phyloP scores from a whole-genome alignment of 2,113 vertebrate genomes.

The Elephas maximus region DNA sequence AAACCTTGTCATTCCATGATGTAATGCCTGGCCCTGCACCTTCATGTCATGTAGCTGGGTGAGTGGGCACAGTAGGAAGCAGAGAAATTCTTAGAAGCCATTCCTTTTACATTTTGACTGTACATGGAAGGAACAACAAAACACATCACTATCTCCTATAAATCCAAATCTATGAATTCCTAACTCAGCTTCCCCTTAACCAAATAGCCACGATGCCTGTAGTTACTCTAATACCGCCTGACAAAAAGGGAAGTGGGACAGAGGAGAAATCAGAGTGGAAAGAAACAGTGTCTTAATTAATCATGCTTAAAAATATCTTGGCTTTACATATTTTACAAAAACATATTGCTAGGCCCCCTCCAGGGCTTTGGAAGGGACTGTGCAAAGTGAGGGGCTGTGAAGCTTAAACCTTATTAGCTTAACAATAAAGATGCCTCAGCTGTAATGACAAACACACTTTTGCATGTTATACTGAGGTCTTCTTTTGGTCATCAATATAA shows the following conservation, averaged over 20 bases:
- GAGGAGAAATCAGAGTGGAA: neutral
- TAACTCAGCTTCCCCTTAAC: neutral
- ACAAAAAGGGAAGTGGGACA: neutral
- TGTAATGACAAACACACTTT: neutral
- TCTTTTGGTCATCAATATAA: neutral
- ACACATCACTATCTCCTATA: neutral
- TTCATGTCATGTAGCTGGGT: neutral
- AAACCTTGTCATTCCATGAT: neutral
- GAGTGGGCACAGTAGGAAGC: neutral
- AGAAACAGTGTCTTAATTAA: neutral
- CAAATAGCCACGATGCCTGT: neutral
- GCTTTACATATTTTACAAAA: constrained; percentile 37
- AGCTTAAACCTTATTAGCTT: neutral
- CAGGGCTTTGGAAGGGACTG: neutral
- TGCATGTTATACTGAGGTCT: neutral
- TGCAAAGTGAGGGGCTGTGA: neutral
- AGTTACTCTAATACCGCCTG: neutral
- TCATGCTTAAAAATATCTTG: neutral
- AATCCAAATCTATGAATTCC: neutral
- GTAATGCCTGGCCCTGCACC: neutral
- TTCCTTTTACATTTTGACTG: neutral
- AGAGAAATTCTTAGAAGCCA: neutral
- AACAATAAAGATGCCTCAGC: neutral
- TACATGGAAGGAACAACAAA: neutral
- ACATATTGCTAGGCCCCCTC: neutral